Evolutionary conservation across 2,888 invertebrate genomes (phyloP), one percentile per base, ranked within the genome.

Genomic region (Tyria jacobaeae): DNA sequence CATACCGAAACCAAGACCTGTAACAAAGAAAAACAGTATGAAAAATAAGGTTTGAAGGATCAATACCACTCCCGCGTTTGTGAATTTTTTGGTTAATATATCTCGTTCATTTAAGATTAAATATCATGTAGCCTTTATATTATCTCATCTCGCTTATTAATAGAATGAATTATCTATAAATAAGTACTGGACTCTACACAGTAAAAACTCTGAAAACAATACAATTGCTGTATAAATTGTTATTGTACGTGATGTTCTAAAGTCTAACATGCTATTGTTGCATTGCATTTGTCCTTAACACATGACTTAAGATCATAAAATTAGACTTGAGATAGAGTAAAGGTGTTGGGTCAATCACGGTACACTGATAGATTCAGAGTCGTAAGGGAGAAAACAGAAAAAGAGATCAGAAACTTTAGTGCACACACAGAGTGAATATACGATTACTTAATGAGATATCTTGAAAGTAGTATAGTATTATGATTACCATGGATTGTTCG

Each of bases 1-100:
- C 94, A 98, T 96, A 69, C 98, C 98, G 85, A 98, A 98, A 25
- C 98, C 98, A 78, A 98, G 96, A 71, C 98, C 98, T 97, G 94
- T 17, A 86, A 91, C 70, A 69, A 81, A 44, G 31, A 54, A 17
- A 25, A 44, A 54, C 6, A 21, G 17, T 27, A 3, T 44, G 31
- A 55, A 21, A 21, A 55, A 24, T n/a, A 15, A 21, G 1, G 27
- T 31, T 31, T 31, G 7, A 0, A 31, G 7, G 27, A 6, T 31
- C 27, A 31, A 47, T 44, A 27, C 5, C 47, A 15, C 5, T 24
- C 27, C 4, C 37, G 24, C 57, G 10, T 41, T 17, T 17, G 17
- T 3, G 17, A 12, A 17, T 44, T 21, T 44, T 1, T 21, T n/a
- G n/a, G n/a, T n/a, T n/a, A n/a, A n/a, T n/a, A n/a, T n/a, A 44